Evolutionary conservation across 2,888 invertebrate species (phyloP).

Genomic region (Antheraea assamensis): DNA sequence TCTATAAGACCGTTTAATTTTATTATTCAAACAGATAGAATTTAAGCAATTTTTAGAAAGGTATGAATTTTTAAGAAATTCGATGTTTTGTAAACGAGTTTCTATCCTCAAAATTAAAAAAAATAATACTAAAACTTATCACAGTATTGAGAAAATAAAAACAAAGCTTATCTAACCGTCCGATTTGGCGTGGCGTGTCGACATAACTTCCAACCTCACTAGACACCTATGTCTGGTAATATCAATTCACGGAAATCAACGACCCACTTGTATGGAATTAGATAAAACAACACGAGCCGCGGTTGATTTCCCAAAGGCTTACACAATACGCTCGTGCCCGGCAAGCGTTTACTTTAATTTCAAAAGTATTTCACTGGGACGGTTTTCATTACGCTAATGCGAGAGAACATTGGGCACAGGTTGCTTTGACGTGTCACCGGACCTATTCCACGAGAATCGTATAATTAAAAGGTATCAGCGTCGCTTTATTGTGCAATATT

Average conservation of each 20-base stretch:
- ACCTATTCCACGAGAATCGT: slow-evolving; percentile 27
- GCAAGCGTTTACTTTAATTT: slow-evolving; percentile 62
- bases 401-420: slow-evolving; percentile 29
- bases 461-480: slow-evolving; percentile 16
- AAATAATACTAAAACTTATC: too few species aligned
- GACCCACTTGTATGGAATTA: slow-evolving; percentile 42
- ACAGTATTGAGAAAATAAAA: too few species aligned
- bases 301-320: slow-evolving; percentile 59
- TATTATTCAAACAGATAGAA: too few species aligned
- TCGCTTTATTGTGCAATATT: background rate
- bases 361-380: slow-evolving; percentile 57
- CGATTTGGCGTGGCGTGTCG: too few species aligned
- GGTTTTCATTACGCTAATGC: slow-evolving; percentile 62
- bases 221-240: background rate
- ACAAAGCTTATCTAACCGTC: too few species aligned
- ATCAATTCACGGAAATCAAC: slow-evolving; percentile 44
- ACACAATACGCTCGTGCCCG: slow-evolving; percentile 41
- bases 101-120: too few species aligned
- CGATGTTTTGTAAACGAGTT: too few species aligned
- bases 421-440: slow-evolving; percentile 22
- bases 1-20: too few species aligned
- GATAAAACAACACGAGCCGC: slow-evolving; percentile 38
- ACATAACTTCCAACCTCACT: background rate
- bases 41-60: too few species aligned
- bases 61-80: too few species aligned